phyloP scores from a whole-genome alignment of 2,113 vertebrate genomes.

The Pontoporia blainvillei region DNA sequence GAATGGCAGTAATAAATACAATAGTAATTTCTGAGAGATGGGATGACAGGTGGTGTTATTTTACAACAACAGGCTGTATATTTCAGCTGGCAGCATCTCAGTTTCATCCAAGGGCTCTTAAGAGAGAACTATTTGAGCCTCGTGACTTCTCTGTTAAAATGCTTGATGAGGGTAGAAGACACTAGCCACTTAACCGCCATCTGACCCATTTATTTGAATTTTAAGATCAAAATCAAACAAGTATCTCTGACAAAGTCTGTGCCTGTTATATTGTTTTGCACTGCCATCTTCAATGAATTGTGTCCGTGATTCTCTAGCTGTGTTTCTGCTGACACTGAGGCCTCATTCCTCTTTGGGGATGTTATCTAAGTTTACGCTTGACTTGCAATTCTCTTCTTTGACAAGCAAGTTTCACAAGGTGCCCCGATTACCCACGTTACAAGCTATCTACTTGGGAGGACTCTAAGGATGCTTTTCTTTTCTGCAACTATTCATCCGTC shows the following conservation, averaged over 20 bases:
- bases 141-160: neutral
- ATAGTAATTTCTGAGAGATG: neutral
- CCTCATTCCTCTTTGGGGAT: neutral
- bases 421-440: neutral
- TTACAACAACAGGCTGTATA: neutral
- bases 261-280: neutral
- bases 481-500: neutral
- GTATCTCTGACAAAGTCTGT: neutral
- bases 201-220: neutral
- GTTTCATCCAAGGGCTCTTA: neutral
- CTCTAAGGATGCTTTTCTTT: neutral
- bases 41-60: neutral
- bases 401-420: neutral
- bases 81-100: neutral
- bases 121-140: neutral
- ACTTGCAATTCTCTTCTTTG: neutral
- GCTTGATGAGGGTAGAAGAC: neutral
- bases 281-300: neutral
- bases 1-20: neutral
- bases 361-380: neutral
- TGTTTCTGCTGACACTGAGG: neutral
- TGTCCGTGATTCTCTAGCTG: neutral
- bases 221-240: neutral
- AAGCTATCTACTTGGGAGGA: neutral
- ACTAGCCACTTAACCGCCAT: neutral